Conservation (phyloP, 2,113 vertebrate species). For the Desmodus rotundus region DNA sequence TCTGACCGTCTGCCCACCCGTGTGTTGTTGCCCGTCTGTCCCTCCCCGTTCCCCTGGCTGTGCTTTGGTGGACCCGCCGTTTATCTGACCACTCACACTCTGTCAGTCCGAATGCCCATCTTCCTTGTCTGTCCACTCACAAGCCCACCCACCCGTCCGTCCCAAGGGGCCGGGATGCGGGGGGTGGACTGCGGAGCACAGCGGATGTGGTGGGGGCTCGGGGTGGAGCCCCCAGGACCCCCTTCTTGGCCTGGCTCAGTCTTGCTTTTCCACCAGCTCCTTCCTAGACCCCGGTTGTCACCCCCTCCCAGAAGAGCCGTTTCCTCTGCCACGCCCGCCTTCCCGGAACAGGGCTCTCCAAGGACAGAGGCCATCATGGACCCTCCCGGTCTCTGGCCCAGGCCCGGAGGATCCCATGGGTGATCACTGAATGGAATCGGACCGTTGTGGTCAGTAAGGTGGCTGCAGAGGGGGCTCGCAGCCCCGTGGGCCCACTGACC, state of each 20-base stretch:
- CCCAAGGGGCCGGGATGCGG: not conserved
- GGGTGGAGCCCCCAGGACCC: not conserved
- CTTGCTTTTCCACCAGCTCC: not conserved
- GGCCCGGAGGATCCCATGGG: accelerated
- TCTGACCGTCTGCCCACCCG: accelerated
- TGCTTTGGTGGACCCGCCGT: too few relatives aligned
- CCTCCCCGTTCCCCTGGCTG: not conserved
- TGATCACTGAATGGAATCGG: not conserved
- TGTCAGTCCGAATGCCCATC: not conserved
- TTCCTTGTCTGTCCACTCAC: not conserved
- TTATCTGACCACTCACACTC: accelerated
- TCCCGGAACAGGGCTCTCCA: not conserved
- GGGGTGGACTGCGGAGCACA: too few relatives aligned
- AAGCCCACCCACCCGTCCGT: not conserved
- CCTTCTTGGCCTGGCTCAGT: not conserved
- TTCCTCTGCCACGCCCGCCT: not conserved
- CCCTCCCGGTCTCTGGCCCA: not conserved
- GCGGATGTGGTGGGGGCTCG: not conserved
- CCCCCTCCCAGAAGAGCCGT: not conserved
- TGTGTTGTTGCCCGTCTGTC: accelerated
- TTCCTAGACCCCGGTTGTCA: not conserved
- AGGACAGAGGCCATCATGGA: not conserved
- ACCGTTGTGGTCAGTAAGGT: accelerated
- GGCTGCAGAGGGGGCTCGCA: accelerated
- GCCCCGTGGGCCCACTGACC: accelerated